phyloP scores from a whole-genome alignment of 2,113 vertebrate species.

The Tragelaphus imberbis region DNA sequence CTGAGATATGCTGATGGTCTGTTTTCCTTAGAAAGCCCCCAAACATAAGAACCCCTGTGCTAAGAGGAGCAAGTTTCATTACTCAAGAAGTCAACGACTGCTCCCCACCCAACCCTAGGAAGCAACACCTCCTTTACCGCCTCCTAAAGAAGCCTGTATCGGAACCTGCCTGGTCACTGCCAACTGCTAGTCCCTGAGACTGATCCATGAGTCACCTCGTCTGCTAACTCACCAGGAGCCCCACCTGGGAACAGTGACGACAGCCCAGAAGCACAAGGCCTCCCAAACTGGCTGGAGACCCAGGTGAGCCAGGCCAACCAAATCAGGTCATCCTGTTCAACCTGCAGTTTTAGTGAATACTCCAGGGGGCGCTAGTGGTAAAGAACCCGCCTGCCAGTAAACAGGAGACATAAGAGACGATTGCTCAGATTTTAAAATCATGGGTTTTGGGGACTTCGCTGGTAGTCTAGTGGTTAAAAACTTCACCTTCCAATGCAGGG shows the following conservation, averaged over 20 bases:
- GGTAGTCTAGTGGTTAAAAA: background rate
- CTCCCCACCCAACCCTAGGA: background rate
- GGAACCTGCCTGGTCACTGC: background rate
- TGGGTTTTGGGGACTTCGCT: background rate
- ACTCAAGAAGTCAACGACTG: background rate
- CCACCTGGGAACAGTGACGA: background rate
- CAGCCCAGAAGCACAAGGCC: background rate
- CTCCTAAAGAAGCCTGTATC: background rate
- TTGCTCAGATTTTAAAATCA: background rate
- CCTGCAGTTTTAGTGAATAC: background rate
- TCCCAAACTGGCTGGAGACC: background rate
- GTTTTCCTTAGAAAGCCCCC: background rate
- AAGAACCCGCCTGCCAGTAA: background rate
- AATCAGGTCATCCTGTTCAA: background rate
- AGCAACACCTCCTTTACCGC: background rate
- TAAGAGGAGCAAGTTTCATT: background rate
- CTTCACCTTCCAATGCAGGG: background rate
- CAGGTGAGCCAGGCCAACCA: background rate
- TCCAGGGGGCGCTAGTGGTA: background rate
- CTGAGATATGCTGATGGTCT: background rate
- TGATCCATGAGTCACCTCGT: background rate
- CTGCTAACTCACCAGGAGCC: background rate
- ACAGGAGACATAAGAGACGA: background rate
- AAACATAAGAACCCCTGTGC: background rate
- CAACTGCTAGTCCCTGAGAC: background rate